phyloP scores from a whole-genome alignment of 2,113 vertebrate species.

The Mastomys natalensis region DNA sequence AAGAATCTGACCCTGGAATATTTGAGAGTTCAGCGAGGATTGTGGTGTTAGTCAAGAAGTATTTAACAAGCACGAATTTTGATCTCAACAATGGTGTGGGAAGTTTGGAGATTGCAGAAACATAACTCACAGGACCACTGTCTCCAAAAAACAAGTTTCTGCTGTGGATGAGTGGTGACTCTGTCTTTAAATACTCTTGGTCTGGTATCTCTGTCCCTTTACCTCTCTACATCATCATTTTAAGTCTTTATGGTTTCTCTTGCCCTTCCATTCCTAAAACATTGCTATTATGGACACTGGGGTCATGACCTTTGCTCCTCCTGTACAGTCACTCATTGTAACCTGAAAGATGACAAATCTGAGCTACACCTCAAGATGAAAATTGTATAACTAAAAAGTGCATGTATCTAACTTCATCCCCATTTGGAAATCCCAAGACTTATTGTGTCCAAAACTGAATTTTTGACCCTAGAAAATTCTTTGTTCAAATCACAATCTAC shows the following conservation, averaged over 20 bases:
- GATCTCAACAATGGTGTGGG: neutral
- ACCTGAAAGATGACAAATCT: neutral
- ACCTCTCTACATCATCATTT: neutral
- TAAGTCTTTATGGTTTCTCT: neutral
- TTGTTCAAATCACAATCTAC: too few relatives aligned
- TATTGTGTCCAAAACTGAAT: neutral
- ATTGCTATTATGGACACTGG: neutral
- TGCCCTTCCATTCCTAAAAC: neutral
- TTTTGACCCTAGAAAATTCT: too few relatives aligned
- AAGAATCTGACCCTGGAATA: neutral
- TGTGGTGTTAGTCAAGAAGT: neutral
- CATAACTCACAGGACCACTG: neutral
- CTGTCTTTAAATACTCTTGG: neutral
- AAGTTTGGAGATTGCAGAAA: neutral
- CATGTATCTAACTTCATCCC: neutral
- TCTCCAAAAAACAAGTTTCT: neutral
- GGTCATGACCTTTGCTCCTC: neutral
- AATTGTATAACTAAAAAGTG: neutral
- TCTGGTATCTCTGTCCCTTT: neutral
- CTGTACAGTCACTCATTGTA: neutral
- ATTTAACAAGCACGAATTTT: neutral
- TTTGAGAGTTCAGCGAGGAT: neutral
- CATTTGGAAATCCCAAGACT: slow-evolving; percentile 18
- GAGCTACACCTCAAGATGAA: neutral
- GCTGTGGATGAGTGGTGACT: neutral